These are phyloP conservation scores for Camponotus fellah DNA, from an alignment of 2,888 invertebrate genomes.

Conservation along the genomic window DNA sequence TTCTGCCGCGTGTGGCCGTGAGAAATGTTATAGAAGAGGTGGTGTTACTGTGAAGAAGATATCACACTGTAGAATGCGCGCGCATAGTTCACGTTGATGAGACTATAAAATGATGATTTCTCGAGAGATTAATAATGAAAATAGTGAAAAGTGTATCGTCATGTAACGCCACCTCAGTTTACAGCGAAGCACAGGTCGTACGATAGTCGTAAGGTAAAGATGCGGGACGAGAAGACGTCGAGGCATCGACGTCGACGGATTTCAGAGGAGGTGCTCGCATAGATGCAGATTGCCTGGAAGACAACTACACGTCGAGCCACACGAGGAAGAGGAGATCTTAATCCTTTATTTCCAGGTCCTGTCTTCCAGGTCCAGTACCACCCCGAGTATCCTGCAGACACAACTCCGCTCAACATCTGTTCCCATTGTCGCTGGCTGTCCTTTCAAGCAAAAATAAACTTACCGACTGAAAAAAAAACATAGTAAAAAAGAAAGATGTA, in stretches of 20 bases:
- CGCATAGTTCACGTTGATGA: neutral
- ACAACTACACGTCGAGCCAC: constrained; percentile 56
- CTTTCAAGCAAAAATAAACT: constrained; percentile 77
- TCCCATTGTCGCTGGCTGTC: constrained; percentile 83
- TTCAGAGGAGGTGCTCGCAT: constrained; percentile 63
- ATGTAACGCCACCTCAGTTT: constrained; percentile 67
- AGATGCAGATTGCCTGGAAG: constrained; percentile 67
- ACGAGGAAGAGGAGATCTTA: constrained; percentile 79
- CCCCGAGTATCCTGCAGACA: constrained; percentile 84
- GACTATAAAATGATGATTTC: neutral
- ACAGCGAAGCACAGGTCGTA: constrained; percentile 72
- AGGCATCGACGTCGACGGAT: constrained; percentile 56
- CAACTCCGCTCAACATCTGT: constrained; percentile 83
- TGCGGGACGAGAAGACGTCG: constrained; percentile 68
- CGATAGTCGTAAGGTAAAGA: constrained; percentile 71
- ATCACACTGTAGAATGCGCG: neutral
- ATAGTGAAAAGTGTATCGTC: constrained; percentile 3
- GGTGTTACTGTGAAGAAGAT: constrained; percentile 54
- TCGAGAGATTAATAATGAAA: neutral
- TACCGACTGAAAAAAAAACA: constrained; percentile 63
- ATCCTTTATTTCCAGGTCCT: constrained; percentile 86
- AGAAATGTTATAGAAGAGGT: constrained; percentile 62
- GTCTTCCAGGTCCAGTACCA: constrained; percentile 85
- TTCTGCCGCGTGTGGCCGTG: constrained; percentile 61
- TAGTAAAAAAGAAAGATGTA: constrained; percentile 45